Conservation (phyloP, 2,113 vertebrate genomes). For the Sylvietta virens region DNA sequence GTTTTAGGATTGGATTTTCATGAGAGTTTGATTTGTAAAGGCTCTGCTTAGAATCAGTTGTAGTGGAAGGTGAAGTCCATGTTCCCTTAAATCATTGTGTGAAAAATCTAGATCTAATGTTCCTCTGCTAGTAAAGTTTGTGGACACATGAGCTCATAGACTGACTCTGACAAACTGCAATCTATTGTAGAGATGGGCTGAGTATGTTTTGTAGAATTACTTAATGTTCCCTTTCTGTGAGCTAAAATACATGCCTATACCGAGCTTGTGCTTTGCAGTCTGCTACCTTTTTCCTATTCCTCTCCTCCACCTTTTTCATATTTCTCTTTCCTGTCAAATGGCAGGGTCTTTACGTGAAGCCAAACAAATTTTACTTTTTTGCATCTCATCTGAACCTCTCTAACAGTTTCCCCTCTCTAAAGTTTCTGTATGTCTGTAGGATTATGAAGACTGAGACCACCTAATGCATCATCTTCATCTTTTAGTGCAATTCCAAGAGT, state of each 20-base stretch:
- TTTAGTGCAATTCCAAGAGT: neutral
- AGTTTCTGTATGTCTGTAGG: neutral
- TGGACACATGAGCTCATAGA: neutral
- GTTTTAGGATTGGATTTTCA: neutral
- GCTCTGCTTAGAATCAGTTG: neutral
- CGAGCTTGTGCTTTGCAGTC: neutral
- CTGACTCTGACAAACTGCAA: neutral
- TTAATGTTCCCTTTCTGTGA: neutral
- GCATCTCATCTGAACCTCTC: neutral
- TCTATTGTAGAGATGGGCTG: neutral
- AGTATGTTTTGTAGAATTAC: neutral
- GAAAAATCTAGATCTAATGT: neutral
- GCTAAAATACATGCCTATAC: neutral
- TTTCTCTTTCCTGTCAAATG: neutral
- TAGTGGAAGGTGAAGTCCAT: neutral
- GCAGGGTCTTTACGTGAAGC: neutral
- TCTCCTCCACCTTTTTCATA: neutral
- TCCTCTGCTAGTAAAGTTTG: neutral
- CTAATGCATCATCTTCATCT: neutral
- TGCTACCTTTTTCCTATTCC: neutral
- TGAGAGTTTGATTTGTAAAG: neutral
- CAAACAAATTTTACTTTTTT: neutral
- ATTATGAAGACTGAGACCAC: neutral
- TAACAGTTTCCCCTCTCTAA: neutral
- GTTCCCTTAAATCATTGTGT: neutral